phyloP scores from a whole-genome alignment of 2,113 vertebrate species.

The Urocitellus parryii region DNA sequence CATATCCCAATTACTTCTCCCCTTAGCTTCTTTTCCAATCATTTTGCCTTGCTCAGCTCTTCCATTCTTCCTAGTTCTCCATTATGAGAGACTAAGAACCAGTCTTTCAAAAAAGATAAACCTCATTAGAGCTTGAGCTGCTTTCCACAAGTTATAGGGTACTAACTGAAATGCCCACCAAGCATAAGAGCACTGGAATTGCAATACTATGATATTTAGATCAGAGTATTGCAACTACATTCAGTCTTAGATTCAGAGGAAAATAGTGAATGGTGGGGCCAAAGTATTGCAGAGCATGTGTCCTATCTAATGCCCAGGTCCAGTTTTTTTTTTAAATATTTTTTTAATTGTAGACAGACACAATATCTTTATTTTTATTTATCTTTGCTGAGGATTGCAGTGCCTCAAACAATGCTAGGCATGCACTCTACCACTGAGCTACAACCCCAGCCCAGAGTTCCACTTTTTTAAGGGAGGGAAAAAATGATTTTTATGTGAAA shows the following conservation, averaged over 20 bases:
- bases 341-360: too few species aligned
- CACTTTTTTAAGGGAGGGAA: not conserved
- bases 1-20: not conserved
- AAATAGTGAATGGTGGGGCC: not conserved
- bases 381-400: too few species aligned
- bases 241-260: not conserved
- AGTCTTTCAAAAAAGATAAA: not conserved
- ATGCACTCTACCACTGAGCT: too few species aligned
- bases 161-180: not conserved
- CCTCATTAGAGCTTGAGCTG: not conserved
- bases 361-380: too few species aligned
- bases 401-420: too few species aligned
- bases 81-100: constrained; percentile 5
- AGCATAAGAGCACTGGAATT: not conserved
- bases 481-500: not conserved
- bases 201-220: not conserved
- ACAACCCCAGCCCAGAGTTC: not conserved
- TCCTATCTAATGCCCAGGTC: not conserved
- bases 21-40: not conserved
- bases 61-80: not conserved
- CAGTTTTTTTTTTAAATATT: not conserved
- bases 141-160: not conserved
- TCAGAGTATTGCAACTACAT: not conserved
- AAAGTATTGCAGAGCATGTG: too few species aligned
- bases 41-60: not conserved